Evolutionary conservation across 2,113 vertebrate genomes (phyloP), one percentile per base, ranked within the genome.

Genomic region (Coptodon bakossiorum): DNA sequence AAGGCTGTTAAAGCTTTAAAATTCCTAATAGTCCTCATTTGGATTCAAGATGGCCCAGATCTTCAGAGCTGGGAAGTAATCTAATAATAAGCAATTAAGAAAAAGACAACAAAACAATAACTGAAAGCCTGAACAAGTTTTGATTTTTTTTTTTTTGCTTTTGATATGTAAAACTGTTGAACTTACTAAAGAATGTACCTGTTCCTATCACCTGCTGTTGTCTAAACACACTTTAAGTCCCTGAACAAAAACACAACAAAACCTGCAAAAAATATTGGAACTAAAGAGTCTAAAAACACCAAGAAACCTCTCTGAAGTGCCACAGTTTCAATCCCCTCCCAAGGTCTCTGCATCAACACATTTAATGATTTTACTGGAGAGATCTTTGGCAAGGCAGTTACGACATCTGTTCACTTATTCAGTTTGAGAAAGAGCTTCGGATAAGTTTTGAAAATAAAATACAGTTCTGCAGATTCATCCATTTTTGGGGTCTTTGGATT

Each of bases 331-430:
- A 40, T 22, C 3, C 7, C 7, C 12, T 40, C 36, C 36, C 61
- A 76, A 48, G 24, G 61, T 61, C 9, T 43, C 13, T 81, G 57
- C 76, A 80, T 81, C 87, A 61, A 19, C 84, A 45, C 66, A 54
- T 43, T 38, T 59, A 38, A 76, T 63, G 36, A 50, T 53, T 79
- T 85, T 50, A 76, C 54, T 24, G 29, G n/a, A 78, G 76, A 87
- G 52, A 54, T 22, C n/a, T 56, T 81, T 81, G 83, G 87, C 48
- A 22, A 27, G 79, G 61, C 38, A 2, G 5, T 12, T 17, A 40
- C 24, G 2, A n/a, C 89, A 93, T 94, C 87, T 91, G 93, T 43
- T 89, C 11, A 3, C 40, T 87, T 57, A 48, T 83, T 92, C 85
- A 83, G 86, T 54, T 57, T 38, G 31, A 48, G 52, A 87, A 76